Evolutionary conservation across 1,140 invertebrate species (phyloP), one percentile per base, ranked within the genome.

Genomic region (Forficula auricularia): DNA sequence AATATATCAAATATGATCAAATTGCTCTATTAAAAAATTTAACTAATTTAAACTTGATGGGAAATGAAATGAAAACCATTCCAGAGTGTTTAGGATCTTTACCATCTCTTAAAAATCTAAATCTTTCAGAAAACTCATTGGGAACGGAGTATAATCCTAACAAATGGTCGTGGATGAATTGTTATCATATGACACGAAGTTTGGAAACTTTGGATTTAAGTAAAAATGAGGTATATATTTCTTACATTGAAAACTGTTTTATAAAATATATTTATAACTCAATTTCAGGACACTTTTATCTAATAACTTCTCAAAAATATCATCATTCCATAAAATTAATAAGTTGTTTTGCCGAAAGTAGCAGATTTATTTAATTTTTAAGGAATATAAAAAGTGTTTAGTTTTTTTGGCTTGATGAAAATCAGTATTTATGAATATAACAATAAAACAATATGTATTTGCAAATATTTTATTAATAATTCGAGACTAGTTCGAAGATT

Each of bases 81-180:
- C 86, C 86, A 13, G 59, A 69, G 18, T 78, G 82, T 56, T 51
- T 91, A 42, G 82, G 78, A 44, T 62, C 67, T 31, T 55, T 85
- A 40, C 54, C 66, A 2, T 63, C 72, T 46, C 56, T 92, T 38
- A 68, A 68, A 48, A 71, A 81, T 52, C 56, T 90, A 9, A 70
- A 75, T 63, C 49, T 89, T 14, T 62, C 73, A 4, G 67, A 77
- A 44, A 91, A 91, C 63, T 54, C 60, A 39, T 59, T 91, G 18
- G 71, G 74, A 32, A 60, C 63, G 48, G 51, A 54, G 18, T 57
- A 57, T 34, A 35, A 38, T 34, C 30, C 46, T 3, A 50, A 58
- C 38, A 68, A 74, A 46, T 82, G 77, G 77, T 51, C 57, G 35
- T 82, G 78, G 78, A 50, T 81, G 31, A 60, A 68, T 33, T 16